phyloP scores from a whole-genome alignment of 2,797 vertebrate genomes.

The Xenentodon cancila region DNA sequence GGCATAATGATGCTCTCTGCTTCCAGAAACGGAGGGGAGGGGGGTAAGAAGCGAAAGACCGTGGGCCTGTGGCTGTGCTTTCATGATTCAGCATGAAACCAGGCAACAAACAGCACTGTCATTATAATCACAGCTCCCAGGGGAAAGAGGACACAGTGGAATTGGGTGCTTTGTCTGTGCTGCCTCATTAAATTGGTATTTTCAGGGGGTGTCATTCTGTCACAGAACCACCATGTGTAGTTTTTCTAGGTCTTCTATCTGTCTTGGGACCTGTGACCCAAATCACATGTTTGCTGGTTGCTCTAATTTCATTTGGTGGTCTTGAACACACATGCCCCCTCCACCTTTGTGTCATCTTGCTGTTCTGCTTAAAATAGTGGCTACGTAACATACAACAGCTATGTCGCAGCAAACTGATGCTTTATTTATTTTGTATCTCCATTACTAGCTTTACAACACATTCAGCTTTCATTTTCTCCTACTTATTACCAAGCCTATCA shows the following conservation, averaged over 20 bases:
- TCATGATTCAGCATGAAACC: conserved; percentile 72
- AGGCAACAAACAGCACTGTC: conserved; percentile 68
- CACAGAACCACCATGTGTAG: conserved; percentile 27
- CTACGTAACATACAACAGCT: no score
- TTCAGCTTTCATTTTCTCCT: no score
- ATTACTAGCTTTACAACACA: no score
- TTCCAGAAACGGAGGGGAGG: conserved; percentile 23
- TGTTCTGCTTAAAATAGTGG: no score
- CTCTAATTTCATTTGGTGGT: conserved; percentile 45
- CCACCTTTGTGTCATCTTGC: no score
- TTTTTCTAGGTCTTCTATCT: conserved; percentile 56
- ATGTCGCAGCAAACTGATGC: no score
- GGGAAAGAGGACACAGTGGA: conserved; percentile 58
- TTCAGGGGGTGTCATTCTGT: conserved; percentile 29
- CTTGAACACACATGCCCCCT: not conserved
- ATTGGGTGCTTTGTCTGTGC: conserved; percentile 65
- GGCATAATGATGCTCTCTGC: conserved; percentile 26
- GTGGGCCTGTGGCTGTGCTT: conserved; percentile 35
- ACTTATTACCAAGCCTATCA: no score
- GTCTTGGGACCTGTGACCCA: conserved; percentile 54
- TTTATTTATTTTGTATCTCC: no score
- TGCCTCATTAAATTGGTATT: conserved; percentile 57
- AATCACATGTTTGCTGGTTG: conserved; percentile 43
- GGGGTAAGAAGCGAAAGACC: conserved; percentile 40
- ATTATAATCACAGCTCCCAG: conserved; percentile 65